Evolutionary conservation across 2,888 invertebrate species (phyloP), one percentile per base, ranked within the genome.

Genomic region (Caradrina clavipalpis): DNA sequence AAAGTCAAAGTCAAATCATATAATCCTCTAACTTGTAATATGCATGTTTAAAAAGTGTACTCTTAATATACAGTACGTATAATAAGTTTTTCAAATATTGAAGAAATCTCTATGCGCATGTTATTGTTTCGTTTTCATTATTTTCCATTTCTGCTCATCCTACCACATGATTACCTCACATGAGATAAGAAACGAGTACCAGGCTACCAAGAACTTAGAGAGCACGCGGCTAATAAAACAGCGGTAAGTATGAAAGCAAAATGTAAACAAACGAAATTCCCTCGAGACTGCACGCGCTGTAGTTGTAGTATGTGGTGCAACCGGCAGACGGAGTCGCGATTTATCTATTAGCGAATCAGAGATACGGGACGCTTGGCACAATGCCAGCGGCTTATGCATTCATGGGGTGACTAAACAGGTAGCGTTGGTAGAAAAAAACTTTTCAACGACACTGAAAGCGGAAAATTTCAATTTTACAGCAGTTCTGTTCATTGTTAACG

Each of bases 261-360:
- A 66, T 65, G 73, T 81, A 82, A 81, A 81, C 79, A 81, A 64
- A 78, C 71, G 42, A 58, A 75, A 69, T 69, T 81, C 84, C 73
- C 82, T 50, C 15, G 78, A 78, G 82, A 78, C 71, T 53, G 42
- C 56, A 47, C 49, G 31, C 39, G 50, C 26, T 31, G 71, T 69
- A 66, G 51, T 64, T 62, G 68, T 78, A 68, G 58, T 70, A 51
- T 65, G 69, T 78, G 76, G 72, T 78, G 75, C 80, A 62, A 78
- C 74, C 70, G 69, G 78, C 84, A 84, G 83, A 75, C 74, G 62
- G 71, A 73, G 81, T 78, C 76, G 83, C 84, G 88, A 89, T 90
- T 88, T 91, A 91, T 91, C 91, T 91, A 89, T 90, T 89, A 91
- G 85, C 74, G 83, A 90, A 91, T 91, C 91, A 88, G 86, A 88